Conservation (phyloP, 2,797 vertebrate genomes). For the Myotis myotis region DNA sequence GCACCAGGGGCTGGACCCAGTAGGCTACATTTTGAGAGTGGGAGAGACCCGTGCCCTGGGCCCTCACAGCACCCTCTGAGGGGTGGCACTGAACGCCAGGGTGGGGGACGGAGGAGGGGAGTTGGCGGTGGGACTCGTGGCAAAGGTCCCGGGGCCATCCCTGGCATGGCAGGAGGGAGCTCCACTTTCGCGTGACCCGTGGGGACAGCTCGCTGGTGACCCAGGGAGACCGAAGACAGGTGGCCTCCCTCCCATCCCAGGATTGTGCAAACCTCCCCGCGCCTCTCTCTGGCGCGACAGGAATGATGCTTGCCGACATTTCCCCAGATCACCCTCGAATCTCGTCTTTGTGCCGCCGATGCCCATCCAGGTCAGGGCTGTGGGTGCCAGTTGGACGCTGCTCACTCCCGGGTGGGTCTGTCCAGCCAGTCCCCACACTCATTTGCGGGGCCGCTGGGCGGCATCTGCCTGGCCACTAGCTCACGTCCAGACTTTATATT, state of each 20-base stretch:
- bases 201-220: fast-evolving
- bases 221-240: not conserved
- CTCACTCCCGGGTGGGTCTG: fast-evolving
- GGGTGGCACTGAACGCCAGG: not conserved
- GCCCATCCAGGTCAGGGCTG: not conserved
- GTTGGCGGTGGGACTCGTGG: not conserved
- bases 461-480: not conserved
- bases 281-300: fast-evolving
- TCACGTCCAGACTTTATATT: fast-evolving
- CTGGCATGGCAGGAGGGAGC: fast-evolving
- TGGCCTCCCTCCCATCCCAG: not conserved
- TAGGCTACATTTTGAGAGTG: not conserved
- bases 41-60: not conserved
- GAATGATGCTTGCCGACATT: not conserved
- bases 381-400: not conserved
- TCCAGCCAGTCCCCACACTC: not conserved
- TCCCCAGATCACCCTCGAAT: fast-evolving
- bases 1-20: too few relatives aligned
- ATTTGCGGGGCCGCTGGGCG: not conserved
- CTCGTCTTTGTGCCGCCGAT: not conserved
- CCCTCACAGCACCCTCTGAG: not conserved
- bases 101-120: fast-evolving
- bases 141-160: not conserved
- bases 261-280: fast-evolving
- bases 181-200: fast-evolving